phyloP scores from a whole-genome alignment of 2,797 vertebrate species.

The Enteromius paludinosus region DNA sequence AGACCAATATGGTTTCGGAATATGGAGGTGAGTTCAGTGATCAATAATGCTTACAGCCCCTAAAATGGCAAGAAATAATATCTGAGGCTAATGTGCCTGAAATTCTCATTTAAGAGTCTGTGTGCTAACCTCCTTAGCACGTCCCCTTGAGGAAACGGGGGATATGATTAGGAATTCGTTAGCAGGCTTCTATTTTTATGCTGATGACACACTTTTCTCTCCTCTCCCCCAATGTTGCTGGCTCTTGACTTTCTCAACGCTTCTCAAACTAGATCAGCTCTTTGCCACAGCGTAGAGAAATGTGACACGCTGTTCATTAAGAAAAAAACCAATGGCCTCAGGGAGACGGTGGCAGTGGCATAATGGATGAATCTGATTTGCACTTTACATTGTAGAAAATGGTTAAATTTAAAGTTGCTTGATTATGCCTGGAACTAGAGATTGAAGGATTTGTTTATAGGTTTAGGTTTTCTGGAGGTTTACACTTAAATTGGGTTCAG shows the following conservation, averaged over 20 bases:
- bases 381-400: constrained; percentile 34
- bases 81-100: constrained; percentile 76
- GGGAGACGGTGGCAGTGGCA: constrained; percentile 35
- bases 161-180: constrained; percentile 86
- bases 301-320: constrained; percentile 65
- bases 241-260: constrained; percentile 64
- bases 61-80: constrained; percentile 76
- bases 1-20: constrained; percentile 44
- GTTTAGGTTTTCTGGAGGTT: neutral
- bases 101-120: constrained; percentile 76
- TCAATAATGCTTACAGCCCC: constrained; percentile 71
- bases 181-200: constrained; percentile 84
- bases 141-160: constrained; percentile 77
- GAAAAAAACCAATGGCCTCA: constrained; percentile 60
- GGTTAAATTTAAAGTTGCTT: constrained; percentile 26
- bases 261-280: constrained; percentile 80
- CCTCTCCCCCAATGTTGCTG: constrained; percentile 52
- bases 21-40: constrained; percentile 68
- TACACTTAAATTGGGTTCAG: neutral
- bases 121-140: constrained; percentile 81
- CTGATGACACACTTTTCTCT: constrained; percentile 83
- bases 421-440: constrained; percentile 17
- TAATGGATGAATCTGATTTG: constrained; percentile 48
- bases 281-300: constrained; percentile 69
- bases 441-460: constrained; percentile 1